Evolutionary conservation across 1,140 invertebrate species (phyloP).

Genomic region (Nephila pilipes): DNA sequence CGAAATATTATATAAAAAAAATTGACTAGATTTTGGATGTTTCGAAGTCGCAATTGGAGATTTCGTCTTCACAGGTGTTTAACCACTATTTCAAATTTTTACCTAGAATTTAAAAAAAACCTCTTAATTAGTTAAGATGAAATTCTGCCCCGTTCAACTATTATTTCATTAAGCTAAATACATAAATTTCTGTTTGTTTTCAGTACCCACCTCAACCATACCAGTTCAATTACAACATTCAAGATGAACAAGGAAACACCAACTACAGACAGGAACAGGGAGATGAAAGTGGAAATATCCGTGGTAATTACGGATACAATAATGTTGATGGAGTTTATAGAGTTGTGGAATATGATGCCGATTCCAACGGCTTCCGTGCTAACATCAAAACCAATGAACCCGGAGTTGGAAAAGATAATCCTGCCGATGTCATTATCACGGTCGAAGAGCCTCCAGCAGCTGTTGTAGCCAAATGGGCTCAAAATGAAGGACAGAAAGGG

Average conservation of each 20-base stretch:
- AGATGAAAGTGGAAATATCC: background rate
- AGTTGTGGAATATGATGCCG: background rate
- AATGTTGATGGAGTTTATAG: background rate
- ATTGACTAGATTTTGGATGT: no score
- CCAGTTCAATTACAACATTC: background rate
- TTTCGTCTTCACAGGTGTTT: no score
- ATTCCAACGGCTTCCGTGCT: background rate
- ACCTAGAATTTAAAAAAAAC: no score
- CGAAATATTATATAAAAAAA: no score
- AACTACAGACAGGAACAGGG: background rate
- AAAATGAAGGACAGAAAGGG: conserved; percentile 18
- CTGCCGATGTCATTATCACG: conserved; percentile 73
- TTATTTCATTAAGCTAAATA: no score
- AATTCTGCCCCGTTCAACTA: no score
- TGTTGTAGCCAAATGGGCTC: conserved; percentile 42
- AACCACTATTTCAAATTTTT: no score
- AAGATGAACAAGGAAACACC: background rate
- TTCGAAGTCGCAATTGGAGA: no score
- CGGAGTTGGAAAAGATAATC: background rate
- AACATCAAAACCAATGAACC: background rate
- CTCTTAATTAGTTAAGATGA: no score
- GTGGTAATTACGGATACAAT: background rate
- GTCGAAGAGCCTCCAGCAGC: conserved; percentile 75
- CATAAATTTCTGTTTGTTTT: background rate
- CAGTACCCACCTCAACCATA: background rate